Base-by-base conservation (phyloP, 2,888 invertebrate genomes). In the Tinea trinotella region DNA sequence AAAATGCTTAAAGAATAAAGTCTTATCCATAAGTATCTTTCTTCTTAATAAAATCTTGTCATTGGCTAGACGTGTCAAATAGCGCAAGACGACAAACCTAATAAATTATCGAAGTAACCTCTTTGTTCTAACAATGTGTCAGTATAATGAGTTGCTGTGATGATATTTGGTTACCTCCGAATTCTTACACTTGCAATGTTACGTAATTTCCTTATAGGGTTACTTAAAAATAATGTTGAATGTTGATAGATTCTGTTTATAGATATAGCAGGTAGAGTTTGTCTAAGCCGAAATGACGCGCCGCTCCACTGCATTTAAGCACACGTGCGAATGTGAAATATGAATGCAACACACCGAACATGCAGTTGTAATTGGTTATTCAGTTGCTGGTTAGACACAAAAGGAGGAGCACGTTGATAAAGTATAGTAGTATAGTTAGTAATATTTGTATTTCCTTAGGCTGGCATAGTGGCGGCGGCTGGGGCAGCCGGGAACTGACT, bases 121-220 rank as follows among this genome's bases (percentile, higher is more conserved):
- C 82, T 83, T 82, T 84, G 83, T 84, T 71, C 80, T 71, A 82
- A 82, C 83, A 83, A 83, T 83, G 78, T 78, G 80, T 79, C 82
- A 79, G 68, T 66, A 40, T 4, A 40, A 12, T 15, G 7, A 40
- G 4, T 40, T 62, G 61, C 66, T 67, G 66, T 40, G 40, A 15
- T 40, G 40, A 40, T 40, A 40, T 40, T 40, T 15, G 1, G 40
- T 40, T 40, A 40, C 2, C 40, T 40, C 7, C 40, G 13, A 40
- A 15, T 15, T 2, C 40, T 15, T 40, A 40, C 2, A 2, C 24
- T 30, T 30, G 7, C 7, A 2, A 2, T 30, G n/a, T 40, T 40
- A 40, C 40, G 40, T 13, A 40, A 40, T 15, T 40, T 40, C 15
- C 13, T 13, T 15, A 24, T 24, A 24, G 24, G n/a, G n/a, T n/a